Evolutionary conservation across 2,888 invertebrate species (phyloP).

Genomic region (Tetrapedia diversipes): DNA sequence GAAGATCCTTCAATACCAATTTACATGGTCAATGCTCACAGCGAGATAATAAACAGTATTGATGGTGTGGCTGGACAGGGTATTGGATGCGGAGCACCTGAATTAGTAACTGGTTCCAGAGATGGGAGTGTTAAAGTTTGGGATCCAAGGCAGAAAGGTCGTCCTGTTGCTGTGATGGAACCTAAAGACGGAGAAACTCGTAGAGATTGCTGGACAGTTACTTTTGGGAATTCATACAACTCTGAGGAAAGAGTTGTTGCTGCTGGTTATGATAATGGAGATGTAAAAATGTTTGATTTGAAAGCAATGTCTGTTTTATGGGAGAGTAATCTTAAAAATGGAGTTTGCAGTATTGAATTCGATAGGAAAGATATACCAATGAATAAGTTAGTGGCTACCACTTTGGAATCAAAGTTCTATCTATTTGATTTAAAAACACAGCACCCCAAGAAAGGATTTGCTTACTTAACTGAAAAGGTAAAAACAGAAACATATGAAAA

Average conservation of each 20-base stretch:
- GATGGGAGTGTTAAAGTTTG: slow-evolving; percentile 98
- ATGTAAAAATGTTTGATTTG: slow-evolving; percentile 96
- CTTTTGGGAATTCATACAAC: slow-evolving; percentile 96
- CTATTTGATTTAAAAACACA: slow-evolving; percentile 95
- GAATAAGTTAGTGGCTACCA: slow-evolving; percentile 97
- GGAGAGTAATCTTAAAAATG: slow-evolving; percentile 97
- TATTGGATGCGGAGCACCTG: slow-evolving; percentile 95
- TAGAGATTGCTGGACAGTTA: slow-evolving; percentile 97
- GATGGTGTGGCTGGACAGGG: slow-evolving; percentile 94
- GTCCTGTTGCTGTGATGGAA: slow-evolving; percentile 95
- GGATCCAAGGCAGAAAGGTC: slow-evolving; percentile 95
- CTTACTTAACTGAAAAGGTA: slow-evolving; percentile 86
- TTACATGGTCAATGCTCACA: slow-evolving; percentile 92
- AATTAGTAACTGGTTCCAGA: slow-evolving; percentile 96
- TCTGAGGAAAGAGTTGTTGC: slow-evolving; percentile 93
- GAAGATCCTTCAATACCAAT: slow-evolving; percentile 89
- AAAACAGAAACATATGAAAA: slow-evolving; percentile 84
- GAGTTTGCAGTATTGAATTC: slow-evolving; percentile 94
- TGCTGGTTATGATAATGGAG: slow-evolving; percentile 98
- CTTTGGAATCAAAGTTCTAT: slow-evolving; percentile 94
- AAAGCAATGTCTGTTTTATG: slow-evolving; percentile 92
- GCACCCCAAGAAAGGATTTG: slow-evolving; percentile 93
- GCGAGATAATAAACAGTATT: slow-evolving; percentile 94
- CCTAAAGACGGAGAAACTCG: slow-evolving; percentile 88
- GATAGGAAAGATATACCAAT: slow-evolving; percentile 96